These are phyloP conservation scores for Aplodontia rufa DNA, from an alignment of 2,113 vertebrate genomes.

Conservation along the genomic window DNA sequence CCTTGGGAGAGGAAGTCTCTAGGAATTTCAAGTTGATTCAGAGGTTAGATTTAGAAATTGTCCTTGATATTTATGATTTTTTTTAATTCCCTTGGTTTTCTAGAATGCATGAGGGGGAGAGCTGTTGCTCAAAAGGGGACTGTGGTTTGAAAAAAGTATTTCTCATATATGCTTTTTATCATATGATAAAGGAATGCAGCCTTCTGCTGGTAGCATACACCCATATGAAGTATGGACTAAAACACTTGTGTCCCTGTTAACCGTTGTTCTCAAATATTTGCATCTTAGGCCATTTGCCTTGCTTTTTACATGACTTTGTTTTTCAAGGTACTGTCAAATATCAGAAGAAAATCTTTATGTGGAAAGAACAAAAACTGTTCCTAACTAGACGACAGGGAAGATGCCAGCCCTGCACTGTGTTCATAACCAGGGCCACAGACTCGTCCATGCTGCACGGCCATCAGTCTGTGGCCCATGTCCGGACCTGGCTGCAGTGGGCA, in stretches of 20 bases:
- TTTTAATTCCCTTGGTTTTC: not conserved
- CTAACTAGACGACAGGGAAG: constrained; percentile 44
- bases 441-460: not conserved
- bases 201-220: not conserved
- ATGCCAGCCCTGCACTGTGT: not conserved
- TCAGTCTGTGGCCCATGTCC: not conserved
- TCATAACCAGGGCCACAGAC: not conserved
- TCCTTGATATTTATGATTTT: not conserved
- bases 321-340: constrained; percentile 51
- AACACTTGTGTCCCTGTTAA: not conserved
- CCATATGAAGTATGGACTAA: constrained; percentile 40
- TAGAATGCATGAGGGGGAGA: not conserved
- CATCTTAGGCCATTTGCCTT: constrained; percentile 35
- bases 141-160: not conserved
- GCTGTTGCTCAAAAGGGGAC: constrained; percentile 13
- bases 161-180: not conserved
- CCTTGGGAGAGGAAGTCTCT: not conserved
- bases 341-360: constrained; percentile 47
- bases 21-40: not conserved
- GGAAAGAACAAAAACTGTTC: constrained; percentile 47
- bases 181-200: not conserved
- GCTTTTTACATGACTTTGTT: constrained; percentile 33
- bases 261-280: not conserved
- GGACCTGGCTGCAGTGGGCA: not conserved
- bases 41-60: not conserved